Conservation (phyloP, 2,113 vertebrate genomes). For the Eretmochelys imbricata region DNA sequence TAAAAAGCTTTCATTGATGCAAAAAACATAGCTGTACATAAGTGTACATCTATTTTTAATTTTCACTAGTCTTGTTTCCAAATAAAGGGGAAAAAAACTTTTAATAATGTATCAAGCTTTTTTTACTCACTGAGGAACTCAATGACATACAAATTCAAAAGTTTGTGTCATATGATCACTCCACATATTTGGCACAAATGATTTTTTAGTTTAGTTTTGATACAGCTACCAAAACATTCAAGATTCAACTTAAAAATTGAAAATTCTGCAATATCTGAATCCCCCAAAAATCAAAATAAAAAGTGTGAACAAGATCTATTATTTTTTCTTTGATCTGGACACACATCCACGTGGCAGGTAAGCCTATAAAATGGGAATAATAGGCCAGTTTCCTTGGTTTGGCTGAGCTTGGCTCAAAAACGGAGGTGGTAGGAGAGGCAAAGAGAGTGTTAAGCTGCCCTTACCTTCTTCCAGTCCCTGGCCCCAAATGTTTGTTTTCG, state of each 20-base stretch:
- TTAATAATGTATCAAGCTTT: background rate
- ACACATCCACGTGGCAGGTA: background rate
- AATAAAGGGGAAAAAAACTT: background rate
- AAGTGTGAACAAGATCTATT: background rate
- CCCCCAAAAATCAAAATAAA: background rate
- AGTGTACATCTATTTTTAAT: background rate
- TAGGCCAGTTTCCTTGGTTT: background rate
- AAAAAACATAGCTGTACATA: background rate
- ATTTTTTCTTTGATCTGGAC: background rate
- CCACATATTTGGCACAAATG: background rate
- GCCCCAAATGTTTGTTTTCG: background rate
- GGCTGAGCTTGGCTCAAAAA: background rate
- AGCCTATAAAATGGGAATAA: background rate
- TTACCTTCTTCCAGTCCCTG: background rate
- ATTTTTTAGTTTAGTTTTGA: background rate
- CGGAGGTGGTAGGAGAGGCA: background rate
- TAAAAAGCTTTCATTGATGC: slow-evolving; percentile 17
- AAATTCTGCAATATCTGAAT: background rate
- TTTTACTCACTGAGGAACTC: background rate
- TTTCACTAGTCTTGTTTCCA: background rate
- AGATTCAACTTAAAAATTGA: background rate
- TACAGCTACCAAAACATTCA: background rate
- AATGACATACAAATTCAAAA: background rate
- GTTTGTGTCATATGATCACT: background rate
- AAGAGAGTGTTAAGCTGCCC: background rate